Percentiles rank a stretch among this genome's conserved stretches.
Evolutionary conservation across 1,140 invertebrate genomes (phyloP).

Genomic region (Temnothorax longispinosus): DNA sequence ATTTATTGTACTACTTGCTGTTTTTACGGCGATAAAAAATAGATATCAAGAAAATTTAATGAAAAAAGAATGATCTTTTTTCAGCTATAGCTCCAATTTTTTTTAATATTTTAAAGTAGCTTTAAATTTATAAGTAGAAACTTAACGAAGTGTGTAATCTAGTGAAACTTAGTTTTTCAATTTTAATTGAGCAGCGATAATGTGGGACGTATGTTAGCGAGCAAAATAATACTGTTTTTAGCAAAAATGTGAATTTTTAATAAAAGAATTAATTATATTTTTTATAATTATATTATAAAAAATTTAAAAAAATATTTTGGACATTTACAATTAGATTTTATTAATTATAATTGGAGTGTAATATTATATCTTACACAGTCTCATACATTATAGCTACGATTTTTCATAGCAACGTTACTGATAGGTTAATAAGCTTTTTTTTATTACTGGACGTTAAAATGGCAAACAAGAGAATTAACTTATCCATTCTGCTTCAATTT

Average conservation of each 20-base stretch:
- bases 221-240: neutral
- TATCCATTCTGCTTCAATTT: conserved; percentile 53
- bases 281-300: neutral
- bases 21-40: neutral
- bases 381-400: neutral
- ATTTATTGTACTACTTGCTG: neutral
- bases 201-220: neutral
- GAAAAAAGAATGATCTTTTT: neutral
- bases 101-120: neutral
- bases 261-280: neutral
- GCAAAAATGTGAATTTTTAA: neutral
- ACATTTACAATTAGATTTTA: neutral
- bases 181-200: neutral
- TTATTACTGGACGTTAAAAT: neutral
- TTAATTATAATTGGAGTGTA: neutral
- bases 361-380: neutral
- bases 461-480: conserved; percentile 50
- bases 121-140: neutral
- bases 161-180: neutral
- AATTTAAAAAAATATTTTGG: neutral
- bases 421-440: conserved; percentile 32
- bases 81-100: neutral
- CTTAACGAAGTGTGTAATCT: neutral
- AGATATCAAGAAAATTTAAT: neutral
- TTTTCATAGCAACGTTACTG: conserved; percentile 22